Evolutionary conservation across 2,888 invertebrate genomes (phyloP).

Genomic region (Drosophila maculinotata): DNA sequence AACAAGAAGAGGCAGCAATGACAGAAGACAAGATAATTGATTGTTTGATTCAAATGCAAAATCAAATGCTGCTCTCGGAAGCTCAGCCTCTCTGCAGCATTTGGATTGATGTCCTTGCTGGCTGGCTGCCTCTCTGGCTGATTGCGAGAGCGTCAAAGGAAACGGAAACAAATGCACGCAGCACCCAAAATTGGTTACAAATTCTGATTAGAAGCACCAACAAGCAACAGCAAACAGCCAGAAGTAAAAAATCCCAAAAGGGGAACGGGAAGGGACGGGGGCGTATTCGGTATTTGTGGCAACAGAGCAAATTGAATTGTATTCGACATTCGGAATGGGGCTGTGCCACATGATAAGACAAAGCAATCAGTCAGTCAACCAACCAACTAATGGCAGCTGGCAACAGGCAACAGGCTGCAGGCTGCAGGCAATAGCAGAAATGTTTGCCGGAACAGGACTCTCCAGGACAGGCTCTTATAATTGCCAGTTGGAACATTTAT

Average conservation of each 20-base stretch:
- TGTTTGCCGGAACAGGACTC: conserved; percentile 35
- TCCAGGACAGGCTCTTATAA: conserved; percentile 46
- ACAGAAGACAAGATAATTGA: conserved; percentile 76
- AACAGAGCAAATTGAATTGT: conserved; percentile 73
- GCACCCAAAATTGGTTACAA: conserved; percentile 75
- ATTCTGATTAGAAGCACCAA: conserved; percentile 76
- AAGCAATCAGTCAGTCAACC: conserved; percentile 76
- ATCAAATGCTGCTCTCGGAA: conserved; percentile 67
- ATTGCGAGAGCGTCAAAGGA: conserved; percentile 75
- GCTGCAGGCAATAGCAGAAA: conserved; percentile 22
- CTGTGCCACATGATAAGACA: conserved; percentile 66
- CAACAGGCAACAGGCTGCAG: conserved; percentile 25
- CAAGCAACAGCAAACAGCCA: conserved; percentile 49
- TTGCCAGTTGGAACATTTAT: conserved; percentile 41
- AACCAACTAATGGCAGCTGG: conserved; percentile 52
- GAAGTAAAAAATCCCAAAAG: conserved; percentile 47
- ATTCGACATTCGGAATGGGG: conserved; percentile 53
- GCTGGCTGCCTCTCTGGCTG: conserved; percentile 46
- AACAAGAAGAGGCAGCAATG: conserved; percentile 23
- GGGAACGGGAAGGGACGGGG: conserved; percentile 10
- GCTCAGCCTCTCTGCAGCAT: conserved; percentile 24
- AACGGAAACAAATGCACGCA: conserved; percentile 69
- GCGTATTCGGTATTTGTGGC: conserved; percentile 68
- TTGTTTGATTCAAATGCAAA: conserved; percentile 79
- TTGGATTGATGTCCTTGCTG: conserved; percentile 49